A percentile compares a stretch with the other conserved stretches of the same genome.
Conservation (phyloP, 2,113 vertebrate species). For the Machaerirhynchus nigripectus region DNA sequence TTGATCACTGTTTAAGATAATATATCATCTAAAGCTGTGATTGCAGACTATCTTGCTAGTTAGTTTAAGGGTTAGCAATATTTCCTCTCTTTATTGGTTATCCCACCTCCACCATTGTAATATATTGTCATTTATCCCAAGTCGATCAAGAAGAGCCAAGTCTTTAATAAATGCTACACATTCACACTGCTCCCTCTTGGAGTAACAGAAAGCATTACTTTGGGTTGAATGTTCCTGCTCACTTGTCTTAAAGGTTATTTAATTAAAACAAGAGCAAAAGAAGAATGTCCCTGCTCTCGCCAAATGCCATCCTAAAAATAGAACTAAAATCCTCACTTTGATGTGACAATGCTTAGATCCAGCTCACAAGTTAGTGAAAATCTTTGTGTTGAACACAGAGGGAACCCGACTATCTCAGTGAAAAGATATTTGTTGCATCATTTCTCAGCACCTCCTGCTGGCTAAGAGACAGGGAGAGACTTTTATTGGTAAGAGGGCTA, state of each 20-base stretch:
- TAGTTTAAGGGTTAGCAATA: not conserved
- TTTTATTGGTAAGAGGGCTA: not conserved
- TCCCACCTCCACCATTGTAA: not conserved
- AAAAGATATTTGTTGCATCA: not conserved
- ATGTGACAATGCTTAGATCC: not conserved
- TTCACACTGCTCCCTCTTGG: not conserved
- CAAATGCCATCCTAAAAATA: conserved; percentile 22
- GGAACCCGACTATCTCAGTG: not conserved
- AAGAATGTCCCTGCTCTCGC: not conserved
- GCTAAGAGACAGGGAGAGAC: not conserved
- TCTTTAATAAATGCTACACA: not conserved
- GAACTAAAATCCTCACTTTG: not conserved
- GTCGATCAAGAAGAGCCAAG: not conserved
- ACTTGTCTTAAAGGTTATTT: conserved; percentile 31
- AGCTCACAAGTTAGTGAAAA: not conserved
- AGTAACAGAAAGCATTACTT: not conserved
- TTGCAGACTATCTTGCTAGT: not conserved
- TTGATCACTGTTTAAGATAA: not conserved
- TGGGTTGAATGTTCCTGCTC: not conserved
- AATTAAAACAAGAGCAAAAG: conserved; percentile 27
- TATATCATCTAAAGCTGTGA: not conserved
- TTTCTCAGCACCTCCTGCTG: not conserved
- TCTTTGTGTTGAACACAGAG: not conserved
- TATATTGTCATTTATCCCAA: not conserved
- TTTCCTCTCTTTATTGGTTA: not conserved